Conservation (phyloP, 1,140 invertebrate species). For the Aphelenchoides besseyi region DNA sequence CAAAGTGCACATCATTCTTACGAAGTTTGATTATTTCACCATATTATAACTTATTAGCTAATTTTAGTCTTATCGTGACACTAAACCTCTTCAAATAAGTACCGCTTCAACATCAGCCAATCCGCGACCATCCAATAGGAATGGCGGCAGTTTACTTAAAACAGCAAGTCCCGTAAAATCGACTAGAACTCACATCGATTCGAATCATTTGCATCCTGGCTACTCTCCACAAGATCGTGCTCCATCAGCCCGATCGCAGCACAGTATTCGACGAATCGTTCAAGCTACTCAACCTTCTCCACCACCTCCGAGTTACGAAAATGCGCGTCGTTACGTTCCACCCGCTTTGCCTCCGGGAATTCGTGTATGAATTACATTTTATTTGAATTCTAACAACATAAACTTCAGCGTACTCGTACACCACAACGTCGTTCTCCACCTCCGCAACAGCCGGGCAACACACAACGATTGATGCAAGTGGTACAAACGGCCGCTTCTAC, state of each 20-base stretch:
- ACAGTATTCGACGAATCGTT: constrained; percentile 39
- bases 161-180: not conserved
- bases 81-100: not conserved
- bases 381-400: not conserved
- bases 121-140: not conserved
- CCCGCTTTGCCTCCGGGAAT: constrained; percentile 55
- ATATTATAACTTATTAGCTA: not conserved
- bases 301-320: constrained; percentile 55
- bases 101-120: not conserved
- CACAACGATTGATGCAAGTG: constrained; percentile 38
- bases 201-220: not conserved
- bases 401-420: constrained; percentile 22
- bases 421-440: constrained; percentile 31
- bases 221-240: not conserved
- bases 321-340: constrained; percentile 54
- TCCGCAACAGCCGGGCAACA: constrained; percentile 38
- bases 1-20: constrained; percentile 22
- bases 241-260: constrained; percentile 39
- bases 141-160: constrained; percentile 7
- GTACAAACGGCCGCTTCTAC: constrained; percentile 35
- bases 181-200: not conserved
- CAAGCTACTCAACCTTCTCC: constrained; percentile 47
- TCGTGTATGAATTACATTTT: constrained; percentile 29
- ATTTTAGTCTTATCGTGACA: constrained; percentile 1
- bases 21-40: not conserved